These are phyloP conservation scores for Lepidurus packardi DNA, from an alignment of 1,140 invertebrate genomes.

Conservation along the genomic window DNA sequence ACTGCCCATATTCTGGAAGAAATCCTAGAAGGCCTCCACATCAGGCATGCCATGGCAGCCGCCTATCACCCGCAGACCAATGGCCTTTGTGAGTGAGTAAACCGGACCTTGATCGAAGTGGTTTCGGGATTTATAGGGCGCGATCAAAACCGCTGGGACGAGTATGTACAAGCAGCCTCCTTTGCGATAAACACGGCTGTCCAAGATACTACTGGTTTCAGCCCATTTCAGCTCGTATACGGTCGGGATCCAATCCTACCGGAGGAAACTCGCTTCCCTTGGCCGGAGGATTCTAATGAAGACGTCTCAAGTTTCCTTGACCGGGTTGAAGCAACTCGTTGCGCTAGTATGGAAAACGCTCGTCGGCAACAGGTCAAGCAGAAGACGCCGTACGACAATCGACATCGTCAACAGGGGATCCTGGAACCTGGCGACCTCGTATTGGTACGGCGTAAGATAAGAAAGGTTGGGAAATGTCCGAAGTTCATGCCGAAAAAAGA, in stretches of 20 bases:
- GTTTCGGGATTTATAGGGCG: conserved; percentile 38
- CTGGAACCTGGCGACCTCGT: conserved; percentile 20
- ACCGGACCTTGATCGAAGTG: conserved; percentile 34
- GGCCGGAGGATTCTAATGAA: conserved; percentile 5
- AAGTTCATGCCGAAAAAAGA: conserved; percentile 16
- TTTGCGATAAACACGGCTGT: conserved; percentile 39
- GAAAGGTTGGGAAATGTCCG: background rate
- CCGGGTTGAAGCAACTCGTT: background rate
- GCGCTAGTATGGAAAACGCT: background rate
- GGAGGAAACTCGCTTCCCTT: conserved; percentile 21
- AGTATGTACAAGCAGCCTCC: conserved; percentile 37
- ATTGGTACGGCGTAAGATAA: background rate
- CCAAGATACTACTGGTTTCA: conserved; percentile 44
- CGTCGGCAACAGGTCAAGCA: background rate
- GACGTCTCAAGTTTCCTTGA: background rate
- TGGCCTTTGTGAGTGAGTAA: conserved; percentile 36
- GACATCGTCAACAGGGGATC: background rate
- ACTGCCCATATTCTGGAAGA: conserved; percentile 28
- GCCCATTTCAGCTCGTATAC: conserved; percentile 47
- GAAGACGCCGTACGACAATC: background rate
- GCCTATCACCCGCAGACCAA: conserved; percentile 36
- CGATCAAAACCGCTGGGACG: conserved; percentile 41
- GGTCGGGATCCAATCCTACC: conserved; percentile 41
- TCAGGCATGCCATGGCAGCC: conserved; percentile 22
- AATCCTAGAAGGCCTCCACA: conserved; percentile 27